A percentile compares a stretch with the other conserved stretches of the same genome.
Evolutionary conservation across 2,797 vertebrate species (phyloP).

Genomic region (Microcaecilia unicolor): DNA sequence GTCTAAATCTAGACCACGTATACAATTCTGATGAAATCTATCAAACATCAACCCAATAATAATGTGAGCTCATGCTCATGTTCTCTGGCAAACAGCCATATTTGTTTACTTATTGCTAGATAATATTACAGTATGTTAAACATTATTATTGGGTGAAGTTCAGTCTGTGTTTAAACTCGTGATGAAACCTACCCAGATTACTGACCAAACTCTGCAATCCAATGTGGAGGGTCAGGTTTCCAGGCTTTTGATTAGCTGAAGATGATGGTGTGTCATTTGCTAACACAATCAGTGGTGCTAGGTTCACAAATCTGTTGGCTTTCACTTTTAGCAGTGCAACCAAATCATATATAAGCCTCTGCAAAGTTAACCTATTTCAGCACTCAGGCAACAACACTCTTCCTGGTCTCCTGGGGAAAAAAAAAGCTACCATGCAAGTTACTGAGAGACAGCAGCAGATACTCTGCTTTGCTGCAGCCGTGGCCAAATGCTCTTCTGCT

Average conservation of each 20-base stretch:
- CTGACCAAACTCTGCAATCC: not conserved
- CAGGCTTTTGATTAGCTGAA: not conserved
- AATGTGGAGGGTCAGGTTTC: no score
- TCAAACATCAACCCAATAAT: no score
- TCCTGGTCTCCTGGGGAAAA: no score
- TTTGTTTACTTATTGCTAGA: no score
- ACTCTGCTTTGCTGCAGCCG: conserved; percentile 48
- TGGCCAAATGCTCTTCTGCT: conserved; percentile 60
- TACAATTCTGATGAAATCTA: no score
- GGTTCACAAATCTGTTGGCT: not conserved
- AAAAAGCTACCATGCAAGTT: conserved; percentile 50
- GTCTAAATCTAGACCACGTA: no score
- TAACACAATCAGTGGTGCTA: not conserved
- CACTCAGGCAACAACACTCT: not conserved
- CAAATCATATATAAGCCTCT: not conserved
- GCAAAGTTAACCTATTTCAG: not conserved
- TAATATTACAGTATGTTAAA: no score
- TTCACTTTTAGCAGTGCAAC: not conserved
- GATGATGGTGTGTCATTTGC: not conserved
- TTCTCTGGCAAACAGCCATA: no score
- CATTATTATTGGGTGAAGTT: not conserved
- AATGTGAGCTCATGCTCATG: no score
- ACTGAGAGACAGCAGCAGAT: conserved; percentile 37
- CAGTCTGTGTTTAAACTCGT: not conserved
- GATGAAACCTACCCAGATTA: not conserved